Evolutionary conservation across 1,140 invertebrate species (phyloP), one percentile per base, ranked within the genome.

Genomic region (Eulimnadia texana): DNA sequence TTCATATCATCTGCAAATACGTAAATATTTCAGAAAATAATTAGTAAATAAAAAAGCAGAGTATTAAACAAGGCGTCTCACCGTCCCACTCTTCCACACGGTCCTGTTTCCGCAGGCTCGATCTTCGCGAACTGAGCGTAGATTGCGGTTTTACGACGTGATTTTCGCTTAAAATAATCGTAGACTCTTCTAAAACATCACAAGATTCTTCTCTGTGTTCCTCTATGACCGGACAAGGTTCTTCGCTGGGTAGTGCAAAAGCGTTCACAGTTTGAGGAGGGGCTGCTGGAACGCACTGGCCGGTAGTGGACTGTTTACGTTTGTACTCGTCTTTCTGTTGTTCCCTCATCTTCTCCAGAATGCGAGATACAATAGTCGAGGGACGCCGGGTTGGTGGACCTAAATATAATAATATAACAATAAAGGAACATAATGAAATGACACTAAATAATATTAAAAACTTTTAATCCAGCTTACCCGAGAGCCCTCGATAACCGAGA

Each of bases 371-470:
- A 19, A 57, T 29, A 16, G 13, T 29, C 3, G 55, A 57, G n/a
- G 55, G 55, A 2, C 55, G 55, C 20, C 55, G 55, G n/a, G 55
- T 33, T 2, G 55, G 55, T 16, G 55, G 55, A 16, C 33, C 33
- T 42, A n/a, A n/a, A n/a, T n/a, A n/a, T n/a, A n/a, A n/a, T n/a
- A n/a, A 42, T 42, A 9, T 16, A 42, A 6, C 33, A 42, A 42
- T 42, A n/a, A n/a, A n/a, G n/a, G n/a, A 42, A 6, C 33, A 42
- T 9, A 42, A 16, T 42, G 6, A 42, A 9, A 6, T 42, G 6
- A 9, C 16, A 9, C 16, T 42, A 9, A 6, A 42, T 6, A 42
- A 42, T 9, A 9, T 6, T 42, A 42, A 6, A 42, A 42, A 42
- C 33, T 42, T 42, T 42, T 42, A 42, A 9, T 16, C 6, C 33